phyloP scores from a whole-genome alignment of 2,888 invertebrate genomes.

The Synanthedon myopaeformis region DNA sequence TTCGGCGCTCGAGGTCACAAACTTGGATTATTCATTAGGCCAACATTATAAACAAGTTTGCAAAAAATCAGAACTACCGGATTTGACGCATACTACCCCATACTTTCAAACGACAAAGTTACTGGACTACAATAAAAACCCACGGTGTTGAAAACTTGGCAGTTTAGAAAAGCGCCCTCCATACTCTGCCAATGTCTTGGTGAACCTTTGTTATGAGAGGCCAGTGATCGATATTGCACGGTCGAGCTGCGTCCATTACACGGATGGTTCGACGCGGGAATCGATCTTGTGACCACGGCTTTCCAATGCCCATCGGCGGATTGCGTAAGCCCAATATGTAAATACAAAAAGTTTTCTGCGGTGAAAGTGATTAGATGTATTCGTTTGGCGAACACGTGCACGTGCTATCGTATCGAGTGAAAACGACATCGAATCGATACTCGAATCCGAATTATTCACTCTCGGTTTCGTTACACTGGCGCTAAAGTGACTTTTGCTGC shows the following conservation, averaged over 20 bases:
- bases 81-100: too few relatives aligned
- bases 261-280: slow-evolving; percentile 5
- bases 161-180: too few relatives aligned
- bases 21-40: too few relatives aligned
- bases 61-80: too few relatives aligned
- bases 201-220: neutral
- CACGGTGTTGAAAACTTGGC: too few relatives aligned
- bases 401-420: slow-evolving; percentile 5
- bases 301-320: slow-evolving; percentile 2
- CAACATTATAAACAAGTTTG: too few relatives aligned
- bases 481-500: slow-evolving; percentile 1
- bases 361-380: slow-evolving; percentile 32
- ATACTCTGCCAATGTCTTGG: too few relatives aligned
- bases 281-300: neutral
- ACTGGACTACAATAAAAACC: too few relatives aligned
- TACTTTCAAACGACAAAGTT: too few relatives aligned
- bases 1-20: too few relatives aligned
- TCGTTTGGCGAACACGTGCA: neutral
- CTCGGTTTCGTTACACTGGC: slow-evolving; percentile 37
- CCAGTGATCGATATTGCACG: slow-evolving; percentile 2
- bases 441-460: slow-evolving; percentile 27
- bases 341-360: slow-evolving; percentile 29
- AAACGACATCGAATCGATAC: slow-evolving; percentile 10
- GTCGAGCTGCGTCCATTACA: slow-evolving; percentile 7
- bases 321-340: slow-evolving; percentile 30